Conservation (phyloP, 2,797 vertebrate genomes). For the Schizopygopsis pylzovi region DNA sequence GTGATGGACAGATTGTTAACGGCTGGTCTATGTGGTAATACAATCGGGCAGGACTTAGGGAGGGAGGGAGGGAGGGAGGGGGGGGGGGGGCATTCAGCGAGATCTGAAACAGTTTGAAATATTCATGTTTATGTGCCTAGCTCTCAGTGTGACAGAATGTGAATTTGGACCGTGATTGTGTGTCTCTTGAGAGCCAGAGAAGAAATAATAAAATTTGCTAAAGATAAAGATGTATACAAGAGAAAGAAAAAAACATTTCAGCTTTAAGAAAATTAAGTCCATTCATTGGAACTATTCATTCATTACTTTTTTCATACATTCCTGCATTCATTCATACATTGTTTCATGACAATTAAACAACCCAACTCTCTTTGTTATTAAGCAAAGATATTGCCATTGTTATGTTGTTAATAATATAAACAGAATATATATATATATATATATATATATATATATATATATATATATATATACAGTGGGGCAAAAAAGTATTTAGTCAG, state of each 20-base stretch:
- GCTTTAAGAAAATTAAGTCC: not conserved
- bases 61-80: slow-evolving; percentile 54
- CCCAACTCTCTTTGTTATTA: not conserved
- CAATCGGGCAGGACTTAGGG: too few relatives aligned
- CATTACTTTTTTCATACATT: too few relatives aligned
- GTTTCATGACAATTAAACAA: not conserved
- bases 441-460: too few relatives aligned
- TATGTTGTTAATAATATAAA: not conserved
- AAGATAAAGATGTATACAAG: slow-evolving; percentile 11
- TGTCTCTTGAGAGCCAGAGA: slow-evolving; percentile 20
- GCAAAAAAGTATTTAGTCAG: too few relatives aligned
- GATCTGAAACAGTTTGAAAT: slow-evolving; percentile 76
- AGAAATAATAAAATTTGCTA: slow-evolving; percentile 7
- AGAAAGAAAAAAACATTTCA: not conserved
- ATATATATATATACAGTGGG: too few relatives aligned
- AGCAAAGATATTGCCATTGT: not conserved
- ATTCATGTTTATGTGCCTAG: slow-evolving; percentile 75
- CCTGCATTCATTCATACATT: not conserved
- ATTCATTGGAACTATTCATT: not conserved
- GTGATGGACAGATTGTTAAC: too few relatives aligned
- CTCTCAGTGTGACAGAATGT: slow-evolving; percentile 66
- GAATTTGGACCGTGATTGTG: slow-evolving; percentile 32
- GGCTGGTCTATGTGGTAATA: too few relatives aligned
- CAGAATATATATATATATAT: too few relatives aligned
- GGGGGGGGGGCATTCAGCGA: slow-evolving; percentile 40